These are phyloP conservation scores for Pampusana beccarii DNA, from an alignment of 2,113 vertebrate genomes.

Conservation along the genomic window DNA sequence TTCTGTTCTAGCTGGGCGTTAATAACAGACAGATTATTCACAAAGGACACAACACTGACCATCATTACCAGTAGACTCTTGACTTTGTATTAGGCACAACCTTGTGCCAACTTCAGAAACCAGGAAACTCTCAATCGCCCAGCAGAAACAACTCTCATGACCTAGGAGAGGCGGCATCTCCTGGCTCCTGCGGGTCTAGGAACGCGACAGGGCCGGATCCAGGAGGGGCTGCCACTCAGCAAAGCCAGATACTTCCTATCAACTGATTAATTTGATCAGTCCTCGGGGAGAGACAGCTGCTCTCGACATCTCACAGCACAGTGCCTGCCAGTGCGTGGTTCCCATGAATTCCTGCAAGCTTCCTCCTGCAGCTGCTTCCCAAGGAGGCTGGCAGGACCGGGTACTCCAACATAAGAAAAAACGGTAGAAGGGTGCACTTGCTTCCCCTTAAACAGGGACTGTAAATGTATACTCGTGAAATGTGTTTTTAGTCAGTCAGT, in stretches of 20 bases:
- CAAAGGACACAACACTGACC: background rate
- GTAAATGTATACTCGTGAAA: conserved; percentile 36
- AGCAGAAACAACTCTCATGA: accelerated
- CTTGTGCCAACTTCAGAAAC: background rate
- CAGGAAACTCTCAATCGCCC: background rate
- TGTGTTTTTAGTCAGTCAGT: background rate
- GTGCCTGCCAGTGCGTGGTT: background rate
- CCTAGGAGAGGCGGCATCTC: background rate
- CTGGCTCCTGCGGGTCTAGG: background rate
- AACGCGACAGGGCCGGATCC: background rate
- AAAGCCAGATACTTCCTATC: conserved; percentile 11
- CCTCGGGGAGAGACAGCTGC: conserved; percentile 35
- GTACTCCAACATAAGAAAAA: background rate
- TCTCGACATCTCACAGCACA: background rate
- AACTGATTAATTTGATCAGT: conserved; percentile 8
- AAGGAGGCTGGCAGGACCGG: background rate
- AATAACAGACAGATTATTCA: background rate
- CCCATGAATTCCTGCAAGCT: conserved; percentile 32
- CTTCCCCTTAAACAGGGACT: background rate
- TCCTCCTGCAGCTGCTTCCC: conserved; percentile 46
- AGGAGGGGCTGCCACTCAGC: background rate
- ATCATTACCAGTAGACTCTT: background rate
- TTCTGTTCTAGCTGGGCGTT: accelerated
- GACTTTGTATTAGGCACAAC: background rate
- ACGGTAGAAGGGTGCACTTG: background rate